Percentiles rank a stretch among this genome's conserved stretches.
These are phyloP conservation scores for Cyprinus carpio DNA, from an alignment of 2,113 vertebrate genomes.

Conservation along the genomic window DNA sequence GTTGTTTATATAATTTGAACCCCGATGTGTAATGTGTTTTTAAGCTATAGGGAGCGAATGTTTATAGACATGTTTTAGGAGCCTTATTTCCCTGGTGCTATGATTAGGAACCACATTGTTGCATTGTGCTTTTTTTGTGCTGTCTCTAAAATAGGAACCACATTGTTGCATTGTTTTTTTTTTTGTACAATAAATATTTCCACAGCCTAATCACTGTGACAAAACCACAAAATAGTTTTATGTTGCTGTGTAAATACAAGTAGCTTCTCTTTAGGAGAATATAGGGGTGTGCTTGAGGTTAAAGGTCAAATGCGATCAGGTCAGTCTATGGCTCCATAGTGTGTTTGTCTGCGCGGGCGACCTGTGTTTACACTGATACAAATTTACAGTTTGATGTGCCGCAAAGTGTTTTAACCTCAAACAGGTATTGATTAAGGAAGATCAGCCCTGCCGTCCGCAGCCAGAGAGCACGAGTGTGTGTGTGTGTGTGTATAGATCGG, in stretches of 20 bases:
- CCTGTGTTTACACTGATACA: slow-evolving; percentile 57
- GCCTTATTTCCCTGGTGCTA: neutral
- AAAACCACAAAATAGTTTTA: neutral
- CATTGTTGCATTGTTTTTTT: neutral
- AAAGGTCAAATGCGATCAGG: slow-evolving; percentile 59
- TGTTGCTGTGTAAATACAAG: neutral
- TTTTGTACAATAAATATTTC: neutral
- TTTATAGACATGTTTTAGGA: neutral
- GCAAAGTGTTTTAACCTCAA: slow-evolving; percentile 76
- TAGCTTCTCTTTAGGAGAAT: neutral
- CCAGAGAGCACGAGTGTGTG: slow-evolving; percentile 34
- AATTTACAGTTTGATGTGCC: slow-evolving; percentile 70
- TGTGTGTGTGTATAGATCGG: slow-evolving; percentile 67
- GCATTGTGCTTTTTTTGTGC: neutral
- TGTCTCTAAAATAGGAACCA: neutral
- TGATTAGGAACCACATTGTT: neutral
- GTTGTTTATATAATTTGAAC: neutral
- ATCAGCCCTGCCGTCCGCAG: slow-evolving; percentile 43
- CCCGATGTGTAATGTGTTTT: neutral
- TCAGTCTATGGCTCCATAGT: slow-evolving; percentile 44
- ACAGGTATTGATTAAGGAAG: slow-evolving; percentile 72
- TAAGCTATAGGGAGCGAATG: neutral
- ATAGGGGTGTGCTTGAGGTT: neutral
- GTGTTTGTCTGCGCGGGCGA: slow-evolving; percentile 63
- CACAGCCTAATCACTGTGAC: neutral